phyloP scores from a whole-genome alignment of 2,797 vertebrate genomes.

The Oophaga sylvatica region DNA sequence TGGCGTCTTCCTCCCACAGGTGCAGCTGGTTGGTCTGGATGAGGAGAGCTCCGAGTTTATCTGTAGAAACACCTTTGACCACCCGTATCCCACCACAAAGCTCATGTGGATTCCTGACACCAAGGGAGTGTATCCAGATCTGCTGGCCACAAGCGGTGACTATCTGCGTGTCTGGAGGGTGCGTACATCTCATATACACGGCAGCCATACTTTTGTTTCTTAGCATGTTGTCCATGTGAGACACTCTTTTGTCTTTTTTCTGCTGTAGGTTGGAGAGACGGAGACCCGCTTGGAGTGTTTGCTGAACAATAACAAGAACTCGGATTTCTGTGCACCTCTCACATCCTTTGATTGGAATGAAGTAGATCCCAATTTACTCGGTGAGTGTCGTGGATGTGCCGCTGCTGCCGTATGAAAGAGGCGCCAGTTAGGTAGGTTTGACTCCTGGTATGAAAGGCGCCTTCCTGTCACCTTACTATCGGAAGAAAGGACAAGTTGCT shows the following conservation, averaged over 20 bases:
- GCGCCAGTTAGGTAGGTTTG: background rate
- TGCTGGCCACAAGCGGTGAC: constrained; percentile 96
- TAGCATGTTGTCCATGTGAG: too few relatives aligned
- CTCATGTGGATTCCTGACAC: constrained; percentile 99
- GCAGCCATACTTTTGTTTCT: background rate
- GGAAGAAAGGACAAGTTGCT: background rate
- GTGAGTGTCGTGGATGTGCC: constrained; percentile 70
- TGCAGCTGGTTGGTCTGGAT: constrained; percentile 96
- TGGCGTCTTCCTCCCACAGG: constrained; percentile 70
- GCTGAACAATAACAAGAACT: constrained; percentile 99
- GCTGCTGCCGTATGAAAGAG: background rate
- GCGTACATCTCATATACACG: constrained; percentile 57
- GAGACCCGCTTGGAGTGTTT: constrained; percentile 97
- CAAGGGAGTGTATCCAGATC: constrained; percentile 96
- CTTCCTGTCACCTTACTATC: background rate
- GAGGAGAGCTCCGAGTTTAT: constrained; percentile 99
- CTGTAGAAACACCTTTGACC: constrained; percentile 98
- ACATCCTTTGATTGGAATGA: constrained; percentile 99
- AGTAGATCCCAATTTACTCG: constrained; percentile 95
- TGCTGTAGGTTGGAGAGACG: constrained; percentile 90
- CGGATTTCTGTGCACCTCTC: constrained; percentile 95
- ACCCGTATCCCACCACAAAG: constrained; percentile 97
- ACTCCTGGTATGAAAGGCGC: background rate
- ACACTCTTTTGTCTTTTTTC: constrained; percentile 35
- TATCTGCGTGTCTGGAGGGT: constrained; percentile 98